Evolutionary conservation across 2,888 invertebrate species (phyloP), one percentile per base, ranked within the genome.

Genomic region (Drosophila falleni): DNA sequence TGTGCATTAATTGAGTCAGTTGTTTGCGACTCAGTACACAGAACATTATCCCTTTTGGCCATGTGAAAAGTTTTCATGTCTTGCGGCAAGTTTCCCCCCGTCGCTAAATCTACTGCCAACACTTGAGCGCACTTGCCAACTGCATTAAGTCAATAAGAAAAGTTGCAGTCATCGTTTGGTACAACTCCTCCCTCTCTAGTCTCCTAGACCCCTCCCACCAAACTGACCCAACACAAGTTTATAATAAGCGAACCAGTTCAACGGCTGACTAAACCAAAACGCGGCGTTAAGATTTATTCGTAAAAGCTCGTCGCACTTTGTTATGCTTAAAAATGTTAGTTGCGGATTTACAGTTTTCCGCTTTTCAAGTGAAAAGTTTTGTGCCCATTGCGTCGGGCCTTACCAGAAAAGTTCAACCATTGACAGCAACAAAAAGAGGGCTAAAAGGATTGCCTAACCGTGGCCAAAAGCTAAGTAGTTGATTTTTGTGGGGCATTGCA

Each of bases 101-200:
- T 46, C 8, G 19, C 46, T 9, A 58, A 78, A 76, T 68, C 63
- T 71, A 74, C 54, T 58, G 70, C 51, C 62, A 78, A 44, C 84
- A 82, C 74, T 86, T 83, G 62, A 72, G 47, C 60, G 83, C 74
- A 88, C 71, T 89, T 87, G 69, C 72, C 79, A 86, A 83, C 78
- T 86, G 81, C 89, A 73, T 71, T 89, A 87, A 89, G 84, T 90
- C 87, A 90, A 90, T 81, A 86, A 62, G 81, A 87, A 87, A 85
- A 89, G 78, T 89, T 89, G 59, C 56, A 80, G 80, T 88, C 76
- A 79, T 62, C 75, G 71, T 33, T 56, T 46, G 31, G 46, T 26
- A 26, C 41, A 39, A 19, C 13, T 51, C 49, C 10, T 33, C 9
- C 10, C 39, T 31, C 23, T 39, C 33, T 10, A 11, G 10, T 5